A percentile compares a stretch with the other conserved stretches of the same genome.
Evolutionary conservation across 2,113 vertebrate species (phyloP).

Genomic region (Arizona elegans): DNA sequence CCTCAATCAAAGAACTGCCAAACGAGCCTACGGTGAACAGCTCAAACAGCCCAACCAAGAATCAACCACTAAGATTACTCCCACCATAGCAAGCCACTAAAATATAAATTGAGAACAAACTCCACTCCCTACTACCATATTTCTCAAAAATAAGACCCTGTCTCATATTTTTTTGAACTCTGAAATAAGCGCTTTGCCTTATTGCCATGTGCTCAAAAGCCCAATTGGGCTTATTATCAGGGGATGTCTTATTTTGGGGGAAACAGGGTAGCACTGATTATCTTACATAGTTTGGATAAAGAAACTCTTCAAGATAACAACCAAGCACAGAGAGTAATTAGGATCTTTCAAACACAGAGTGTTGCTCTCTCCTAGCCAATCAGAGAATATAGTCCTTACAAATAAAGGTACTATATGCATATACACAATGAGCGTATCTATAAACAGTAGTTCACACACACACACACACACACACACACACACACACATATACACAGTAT

Average conservation of each 20-base stretch:
- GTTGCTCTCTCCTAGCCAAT: conserved; percentile 43
- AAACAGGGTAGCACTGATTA: not conserved
- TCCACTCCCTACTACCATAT: not conserved
- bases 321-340: too few relatives aligned
- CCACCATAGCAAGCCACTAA: not conserved
- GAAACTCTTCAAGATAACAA: too few relatives aligned
- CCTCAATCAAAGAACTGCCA: not conserved
- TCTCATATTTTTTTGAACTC: too few relatives aligned
- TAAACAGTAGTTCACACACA: too few relatives aligned
- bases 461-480: too few relatives aligned
- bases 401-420: not conserved
- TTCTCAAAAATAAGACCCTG: too few relatives aligned
- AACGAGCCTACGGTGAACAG: not conserved
- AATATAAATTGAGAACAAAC: not conserved
- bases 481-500: too few relatives aligned
- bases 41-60: not conserved
- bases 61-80: not conserved
- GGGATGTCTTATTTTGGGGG: too few relatives aligned
- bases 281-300: not conserved
- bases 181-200: too few relatives aligned
- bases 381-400: not conserved
- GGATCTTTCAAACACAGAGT: conserved; percentile 19
- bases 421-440: not conserved
- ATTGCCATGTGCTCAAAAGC: too few relatives aligned
- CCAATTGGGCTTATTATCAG: too few relatives aligned